Evolutionary conservation across 2,888 invertebrate genomes (phyloP), one percentile per base, ranked within the genome.

Genomic region (Adelphocoris suturalis): DNA sequence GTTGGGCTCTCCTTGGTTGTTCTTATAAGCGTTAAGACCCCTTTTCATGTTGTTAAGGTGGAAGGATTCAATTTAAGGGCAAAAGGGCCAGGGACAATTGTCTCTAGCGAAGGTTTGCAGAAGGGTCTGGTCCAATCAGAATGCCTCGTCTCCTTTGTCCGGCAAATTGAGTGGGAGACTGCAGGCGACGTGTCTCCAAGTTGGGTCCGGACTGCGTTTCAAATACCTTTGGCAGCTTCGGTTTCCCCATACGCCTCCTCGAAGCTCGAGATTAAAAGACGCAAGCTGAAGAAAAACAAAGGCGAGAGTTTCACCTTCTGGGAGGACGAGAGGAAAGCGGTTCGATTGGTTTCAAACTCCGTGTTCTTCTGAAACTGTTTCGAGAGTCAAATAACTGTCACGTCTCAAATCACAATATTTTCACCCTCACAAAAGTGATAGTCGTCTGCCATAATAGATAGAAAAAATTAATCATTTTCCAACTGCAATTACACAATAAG

Each of bases 41-140:
- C 86, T 86, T 86, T 86, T 86, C 86, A 86, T 86, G 86, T 86
- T 48, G 86, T 75, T 75, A 86, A 86, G 28, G 86, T 86, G 86
- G 86, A 86, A 86, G 75, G 86, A 86, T 86, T 68, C 86, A 86
- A 86, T 86, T 86, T 61, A 86, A 76, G 68, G 76, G 61, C 48
- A 68, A 86, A 86, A 86, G 86, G 86, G 85, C 57, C 19, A 3
- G 85, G 68, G 68, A 55, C 68, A 75, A 82, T 82, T 82, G 82
- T 82, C 82, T 82, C 86, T 75, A 48, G 86, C 46, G 28, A 86
- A 61, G 68, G 68, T 68, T 86, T 86, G 86, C 68, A 75, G 61
- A 68, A 61, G 86, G 86, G 46, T 46, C 76, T 47, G 68, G 46
- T 14, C 86, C 86, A 68, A 86, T 86, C 86, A 86, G 68, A 61